These are phyloP conservation scores for Anas bahamensis DNA, from an alignment of 2,797 vertebrate species.

Conservation along the genomic window DNA sequence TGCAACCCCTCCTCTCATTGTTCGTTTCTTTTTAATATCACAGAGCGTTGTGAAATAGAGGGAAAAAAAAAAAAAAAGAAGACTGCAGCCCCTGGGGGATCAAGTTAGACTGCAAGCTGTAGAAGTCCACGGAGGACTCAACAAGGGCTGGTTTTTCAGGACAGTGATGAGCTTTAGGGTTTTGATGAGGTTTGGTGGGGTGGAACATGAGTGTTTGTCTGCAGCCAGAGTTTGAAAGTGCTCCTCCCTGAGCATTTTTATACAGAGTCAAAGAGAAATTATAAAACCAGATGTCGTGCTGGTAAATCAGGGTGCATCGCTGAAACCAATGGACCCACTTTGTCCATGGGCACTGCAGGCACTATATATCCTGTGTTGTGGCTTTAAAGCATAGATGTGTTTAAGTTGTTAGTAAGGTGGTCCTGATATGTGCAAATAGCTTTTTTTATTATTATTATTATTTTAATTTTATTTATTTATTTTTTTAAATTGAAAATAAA, in stretches of 20 bases:
- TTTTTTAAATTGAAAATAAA: background rate
- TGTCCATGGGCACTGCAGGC: background rate
- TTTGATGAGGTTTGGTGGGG: constrained; percentile 59
- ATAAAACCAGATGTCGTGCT: no score
- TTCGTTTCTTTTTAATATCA: background rate
- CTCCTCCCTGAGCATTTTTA: background rate
- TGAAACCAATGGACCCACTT: background rate
- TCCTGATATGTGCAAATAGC: background rate
- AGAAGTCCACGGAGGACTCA: constrained; percentile 48
- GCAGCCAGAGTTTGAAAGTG: constrained; percentile 53
- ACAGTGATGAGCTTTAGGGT: constrained; percentile 11
- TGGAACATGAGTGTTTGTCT: constrained; percentile 53
- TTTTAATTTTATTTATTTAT: no score
- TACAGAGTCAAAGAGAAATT: background rate
- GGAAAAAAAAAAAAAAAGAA: background rate
- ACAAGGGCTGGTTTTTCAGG: background rate
- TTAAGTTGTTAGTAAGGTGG: background rate
- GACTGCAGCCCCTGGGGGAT: background rate
- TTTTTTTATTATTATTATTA: no score
- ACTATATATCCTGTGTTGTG: background rate
- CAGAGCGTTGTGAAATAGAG: background rate
- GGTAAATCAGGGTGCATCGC: background rate
- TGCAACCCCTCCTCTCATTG: background rate
- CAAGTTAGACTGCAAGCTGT: constrained; percentile 14
- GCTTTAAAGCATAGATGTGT: background rate